Evolutionary conservation across 1,140 invertebrate genomes (phyloP).

Genomic region (Scaptomyza montana): DNA sequence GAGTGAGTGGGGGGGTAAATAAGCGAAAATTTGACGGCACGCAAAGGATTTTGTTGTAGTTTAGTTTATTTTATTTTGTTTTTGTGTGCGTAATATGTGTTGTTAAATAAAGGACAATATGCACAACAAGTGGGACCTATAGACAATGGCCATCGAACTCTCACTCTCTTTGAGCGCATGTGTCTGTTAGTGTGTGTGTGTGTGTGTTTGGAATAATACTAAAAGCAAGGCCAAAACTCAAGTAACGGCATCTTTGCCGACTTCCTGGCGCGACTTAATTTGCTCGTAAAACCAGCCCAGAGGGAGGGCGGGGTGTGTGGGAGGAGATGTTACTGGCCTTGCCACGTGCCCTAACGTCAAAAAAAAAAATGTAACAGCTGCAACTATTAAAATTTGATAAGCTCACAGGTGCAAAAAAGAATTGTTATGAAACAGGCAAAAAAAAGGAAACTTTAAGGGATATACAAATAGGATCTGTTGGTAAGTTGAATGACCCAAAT

Average conservation of each 20-base stretch:
- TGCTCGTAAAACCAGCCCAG: slow-evolving; percentile 45
- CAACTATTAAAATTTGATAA: slow-evolving; percentile 27
- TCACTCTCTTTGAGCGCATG: neutral
- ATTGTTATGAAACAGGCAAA: slow-evolving; percentile 4
- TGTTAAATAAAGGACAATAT: slow-evolving; percentile 45
- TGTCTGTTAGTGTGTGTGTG: slow-evolving; percentile 29
- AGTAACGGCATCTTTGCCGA: slow-evolving; percentile 43
- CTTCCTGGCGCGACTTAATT: slow-evolving; percentile 70
- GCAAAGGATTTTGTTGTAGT: slow-evolving; percentile 66
- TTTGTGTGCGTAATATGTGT: slow-evolving; percentile 21
- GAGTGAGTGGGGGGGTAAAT: no score
- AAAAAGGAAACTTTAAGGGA: slow-evolving; percentile 29
- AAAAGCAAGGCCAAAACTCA: slow-evolving; percentile 30
- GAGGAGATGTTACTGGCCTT: slow-evolving; percentile 45
- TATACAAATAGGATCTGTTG: slow-evolving; percentile 28
- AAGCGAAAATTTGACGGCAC: slow-evolving; percentile 74
- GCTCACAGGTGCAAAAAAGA: slow-evolving; percentile 46
- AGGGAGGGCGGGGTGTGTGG: neutral
- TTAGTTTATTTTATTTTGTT: slow-evolving; percentile 15
- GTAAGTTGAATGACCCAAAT: slow-evolving; percentile 70
- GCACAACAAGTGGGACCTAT: slow-evolving; percentile 37
- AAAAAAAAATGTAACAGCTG: slow-evolving; percentile 42
- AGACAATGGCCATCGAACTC: slow-evolving; percentile 30
- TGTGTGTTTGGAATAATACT: slow-evolving; percentile 46
- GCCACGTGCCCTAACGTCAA: slow-evolving; percentile 56